phyloP scores from a whole-genome alignment of 2,113 vertebrate genomes.

The Chaetops frenatus region DNA sequence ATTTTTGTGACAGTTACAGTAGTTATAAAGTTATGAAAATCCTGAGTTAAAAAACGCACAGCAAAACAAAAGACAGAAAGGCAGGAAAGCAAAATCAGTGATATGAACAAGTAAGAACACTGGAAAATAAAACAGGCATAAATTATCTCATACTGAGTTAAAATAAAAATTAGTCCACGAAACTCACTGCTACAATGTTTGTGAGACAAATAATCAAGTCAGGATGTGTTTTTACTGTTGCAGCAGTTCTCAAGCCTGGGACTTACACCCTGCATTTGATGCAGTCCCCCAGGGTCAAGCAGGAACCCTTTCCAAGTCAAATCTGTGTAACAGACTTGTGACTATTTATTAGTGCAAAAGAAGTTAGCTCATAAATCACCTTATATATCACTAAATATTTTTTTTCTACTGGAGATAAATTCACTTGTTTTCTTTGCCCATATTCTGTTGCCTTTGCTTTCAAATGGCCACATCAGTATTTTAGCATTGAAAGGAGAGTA shows the following conservation, averaged over 20 bases:
- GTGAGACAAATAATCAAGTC: neutral
- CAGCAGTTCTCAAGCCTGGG: neutral
- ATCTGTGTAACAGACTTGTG: neutral
- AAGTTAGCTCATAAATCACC: neutral
- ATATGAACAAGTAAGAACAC: neutral
- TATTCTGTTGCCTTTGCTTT: neutral
- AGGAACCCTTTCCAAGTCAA: neutral
- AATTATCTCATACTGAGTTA: neutral
- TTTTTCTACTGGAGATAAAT: neutral
- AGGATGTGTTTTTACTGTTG: neutral
- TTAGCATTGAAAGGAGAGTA: neutral
- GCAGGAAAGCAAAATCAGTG: neutral
- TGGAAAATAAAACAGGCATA: neutral
- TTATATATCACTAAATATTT: neutral
- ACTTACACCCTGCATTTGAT: neutral
- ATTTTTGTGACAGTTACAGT: neutral
- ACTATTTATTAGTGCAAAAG: neutral
- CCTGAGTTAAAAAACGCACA: neutral
- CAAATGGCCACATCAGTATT: neutral
- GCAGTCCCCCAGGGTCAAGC: neutral
- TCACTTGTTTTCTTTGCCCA: fast-evolving
- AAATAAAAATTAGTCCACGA: neutral
- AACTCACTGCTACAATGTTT: neutral
- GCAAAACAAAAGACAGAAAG: neutral
- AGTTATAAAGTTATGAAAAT: neutral